Base-by-base conservation (phyloP, 1,140 invertebrate genomes). In the Diorhabda sublineata region DNA sequence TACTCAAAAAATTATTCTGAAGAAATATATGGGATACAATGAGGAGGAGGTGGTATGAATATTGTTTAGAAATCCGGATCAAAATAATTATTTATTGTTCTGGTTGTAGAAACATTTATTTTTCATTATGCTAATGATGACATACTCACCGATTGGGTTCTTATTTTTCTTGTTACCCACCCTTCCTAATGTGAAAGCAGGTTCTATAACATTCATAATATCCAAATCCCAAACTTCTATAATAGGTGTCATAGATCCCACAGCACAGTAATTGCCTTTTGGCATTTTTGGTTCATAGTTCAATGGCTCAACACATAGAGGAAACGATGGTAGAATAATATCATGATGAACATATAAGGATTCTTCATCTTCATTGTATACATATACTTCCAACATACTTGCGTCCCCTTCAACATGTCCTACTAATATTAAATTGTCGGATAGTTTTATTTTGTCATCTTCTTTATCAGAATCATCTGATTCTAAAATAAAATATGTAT, bases 221-320 rank as follows among this genome's bases (percentile, higher is more conserved):
- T 98, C 96, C 45, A 98, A 81, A 81, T 99, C 95, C 96, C 96
- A 98, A 7, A 98, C 87, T 71, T 95, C 90, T 68, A 99, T 97
- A 58, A 94, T 87, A 2, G 95, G 90, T 70, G 90, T 89, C 93
- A 98, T 97, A 56, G 89, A 91, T 9, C 95, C 96, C 75, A 98
- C 86, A 3, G 96, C 96, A 75, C 95, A 90, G 73, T 96, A 88
- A 81, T 97, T 98, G 26, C 90, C 94, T 84, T 74, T 58, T 69
- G 82, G 82, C 80, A 86, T 88, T 71, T 81, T 81, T 45, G 91
- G 88, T 81, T 96, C 91, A 83, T 90, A 94, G 80, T 92, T 90
- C 47, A 98, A 81, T 94, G 95, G 98, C 82, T 98, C 95, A 43
- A 98, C 87, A 76, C 93, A 95, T 5, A 98, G 82, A 4, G 96